Evolutionary conservation across 2,113 vertebrate genomes (phyloP).

Genomic region (Hydropotes inermis): DNA sequence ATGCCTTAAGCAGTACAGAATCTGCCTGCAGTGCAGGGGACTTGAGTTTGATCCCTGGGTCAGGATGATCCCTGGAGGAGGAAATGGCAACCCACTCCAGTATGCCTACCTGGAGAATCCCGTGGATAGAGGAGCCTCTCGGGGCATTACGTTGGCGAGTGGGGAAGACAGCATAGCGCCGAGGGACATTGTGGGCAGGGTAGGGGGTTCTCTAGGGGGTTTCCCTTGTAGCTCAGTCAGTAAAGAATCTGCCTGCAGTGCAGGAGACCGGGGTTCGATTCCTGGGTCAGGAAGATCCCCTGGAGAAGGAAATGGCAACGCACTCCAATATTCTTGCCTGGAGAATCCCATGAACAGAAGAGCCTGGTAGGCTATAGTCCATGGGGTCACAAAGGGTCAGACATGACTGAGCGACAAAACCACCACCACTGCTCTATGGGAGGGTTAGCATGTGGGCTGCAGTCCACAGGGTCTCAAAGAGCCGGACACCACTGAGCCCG

Average conservation of each 20-base stretch:
- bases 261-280: not conserved
- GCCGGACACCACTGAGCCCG: not conserved
- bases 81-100: not conserved
- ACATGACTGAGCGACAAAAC: not conserved
- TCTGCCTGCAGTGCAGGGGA: not conserved
- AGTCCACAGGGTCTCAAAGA: not conserved
- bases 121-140: not conserved
- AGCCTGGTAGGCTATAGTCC: not conserved
- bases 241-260: not conserved
- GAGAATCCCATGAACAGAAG: not conserved
- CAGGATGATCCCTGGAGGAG: not conserved
- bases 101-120: not conserved
- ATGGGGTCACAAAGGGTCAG: not conserved
- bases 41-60: accelerated
- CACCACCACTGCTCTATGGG: not conserved
- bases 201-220: not conserved
- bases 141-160: not conserved
- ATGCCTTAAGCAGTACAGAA: not conserved
- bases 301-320: not conserved
- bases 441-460: not conserved
- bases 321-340: not conserved
- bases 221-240: not conserved
- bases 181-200: not conserved
- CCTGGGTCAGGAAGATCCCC: not conserved
- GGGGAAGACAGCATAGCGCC: not conserved